These are phyloP conservation scores for Ephydatia muelleri DNA, from an alignment of 37 sponge, comb jelly and placozoan species.

Conservation along the genomic window DNA sequence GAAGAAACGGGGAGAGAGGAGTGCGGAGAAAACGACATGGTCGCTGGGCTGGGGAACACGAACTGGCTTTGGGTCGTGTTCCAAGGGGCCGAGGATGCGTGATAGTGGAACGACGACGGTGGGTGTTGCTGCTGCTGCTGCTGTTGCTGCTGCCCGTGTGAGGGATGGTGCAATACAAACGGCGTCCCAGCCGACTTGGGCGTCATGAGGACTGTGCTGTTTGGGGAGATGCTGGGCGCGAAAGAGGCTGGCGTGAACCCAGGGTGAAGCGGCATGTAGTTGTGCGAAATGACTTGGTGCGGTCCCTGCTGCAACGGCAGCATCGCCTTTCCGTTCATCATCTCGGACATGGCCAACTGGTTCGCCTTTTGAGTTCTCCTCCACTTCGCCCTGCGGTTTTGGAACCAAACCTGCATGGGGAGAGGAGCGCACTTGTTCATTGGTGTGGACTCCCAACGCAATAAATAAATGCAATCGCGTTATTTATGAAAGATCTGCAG, in stretches of 20 bases:
- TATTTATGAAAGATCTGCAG: too few relatives aligned
- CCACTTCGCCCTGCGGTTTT: conserved; percentile 87
- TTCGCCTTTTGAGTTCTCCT: conserved; percentile 83
- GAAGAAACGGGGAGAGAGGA: conserved; percentile 47
- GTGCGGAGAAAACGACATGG: conserved; percentile 50
- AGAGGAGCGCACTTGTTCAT: not conserved
- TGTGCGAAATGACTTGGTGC: conserved; percentile 54
- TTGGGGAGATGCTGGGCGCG: conserved; percentile 58
- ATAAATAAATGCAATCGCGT: not conserved
- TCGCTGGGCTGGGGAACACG: conserved; percentile 64
- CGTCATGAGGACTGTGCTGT: conserved; percentile 82
- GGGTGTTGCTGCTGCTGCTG: not conserved
- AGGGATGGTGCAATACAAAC: conserved; percentile 66
- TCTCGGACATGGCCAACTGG: conserved; percentile 75
- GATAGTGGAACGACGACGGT: conserved; percentile 13
- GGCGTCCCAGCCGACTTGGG: conserved; percentile 80
- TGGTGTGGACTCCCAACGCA: not conserved
- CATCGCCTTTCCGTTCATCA: conserved; percentile 65
- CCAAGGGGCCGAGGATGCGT: conserved; percentile 58
- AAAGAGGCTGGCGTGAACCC: conserved; percentile 27
- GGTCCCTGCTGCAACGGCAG: conserved; percentile 38
- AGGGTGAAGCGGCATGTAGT: conserved; percentile 52
- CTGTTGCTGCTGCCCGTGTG: not conserved
- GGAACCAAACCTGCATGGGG: conserved; percentile 79
- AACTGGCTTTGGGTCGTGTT: conserved; percentile 73